phyloP scores from a whole-genome alignment of 2,888 invertebrate genomes.

The Ornithoptera alexandrae region DNA sequence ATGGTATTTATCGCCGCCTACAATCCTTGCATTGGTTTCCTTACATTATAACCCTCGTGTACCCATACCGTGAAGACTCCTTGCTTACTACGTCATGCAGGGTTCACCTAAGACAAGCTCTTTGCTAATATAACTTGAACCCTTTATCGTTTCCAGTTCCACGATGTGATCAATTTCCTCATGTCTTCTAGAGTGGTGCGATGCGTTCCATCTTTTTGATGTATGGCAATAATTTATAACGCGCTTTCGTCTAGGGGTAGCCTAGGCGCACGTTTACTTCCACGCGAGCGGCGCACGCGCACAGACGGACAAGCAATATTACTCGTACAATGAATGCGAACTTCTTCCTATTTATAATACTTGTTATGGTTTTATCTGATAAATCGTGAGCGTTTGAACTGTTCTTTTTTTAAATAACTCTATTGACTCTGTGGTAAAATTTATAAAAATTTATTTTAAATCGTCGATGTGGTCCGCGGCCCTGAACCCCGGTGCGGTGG shows the following conservation, averaged over 20 bases:
- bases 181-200: too few species aligned
- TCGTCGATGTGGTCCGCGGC: slow-evolving; percentile 35
- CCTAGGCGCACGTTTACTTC: not conserved
- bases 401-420: not conserved
- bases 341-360: slow-evolving; percentile 18
- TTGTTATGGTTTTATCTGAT: slow-evolving; percentile 15
- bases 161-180: too few species aligned
- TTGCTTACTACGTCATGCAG: too few species aligned
- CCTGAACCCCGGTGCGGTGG: slow-evolving; percentile 29
- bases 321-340: not conserved
- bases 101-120: too few species aligned
- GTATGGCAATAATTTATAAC: slow-evolving; percentile 1
- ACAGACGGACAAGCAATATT: slow-evolving; percentile 3
- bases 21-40: too few species aligned
- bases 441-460: slow-evolving; percentile 27
- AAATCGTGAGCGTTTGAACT: slow-evolving; percentile 22
- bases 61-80: too few species aligned
- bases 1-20: too few species aligned
- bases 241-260: slow-evolving; percentile 6
- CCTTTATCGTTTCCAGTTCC: too few species aligned
- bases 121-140: too few species aligned
- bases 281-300: not conserved
- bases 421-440: too few species aligned
- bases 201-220: not conserved
- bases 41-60: too few species aligned